Evolutionary conservation across 2,797 vertebrate species (phyloP).

Genomic region (Lacerta agilis): DNA sequence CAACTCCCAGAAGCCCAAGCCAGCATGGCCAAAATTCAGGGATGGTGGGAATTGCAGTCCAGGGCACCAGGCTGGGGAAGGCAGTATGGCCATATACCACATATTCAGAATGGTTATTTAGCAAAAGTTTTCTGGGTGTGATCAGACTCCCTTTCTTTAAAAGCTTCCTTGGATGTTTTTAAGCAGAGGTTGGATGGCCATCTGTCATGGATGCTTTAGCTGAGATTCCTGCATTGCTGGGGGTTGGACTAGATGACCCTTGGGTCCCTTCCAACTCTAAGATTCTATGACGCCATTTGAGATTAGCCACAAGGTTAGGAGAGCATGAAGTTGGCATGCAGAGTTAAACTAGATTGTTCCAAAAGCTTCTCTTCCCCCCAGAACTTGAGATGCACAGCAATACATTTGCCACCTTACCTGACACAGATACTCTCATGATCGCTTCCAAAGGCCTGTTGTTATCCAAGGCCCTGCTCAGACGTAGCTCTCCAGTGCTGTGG

Average conservation of each 20-base stretch:
- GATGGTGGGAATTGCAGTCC: not conserved
- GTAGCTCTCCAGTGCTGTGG: conserved; percentile 89
- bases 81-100: not conserved
- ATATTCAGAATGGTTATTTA: not conserved
- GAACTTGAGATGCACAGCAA: not conserved
- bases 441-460: conserved; percentile 96
- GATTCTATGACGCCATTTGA: too few species aligned
- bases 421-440: conserved; percentile 92
- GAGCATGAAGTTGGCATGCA: not conserved
- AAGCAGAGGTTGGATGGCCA: too few species aligned
- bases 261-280: too few species aligned
- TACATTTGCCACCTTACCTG: conserved; percentile 81
- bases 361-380: conserved; percentile 1
- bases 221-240: too few species aligned
- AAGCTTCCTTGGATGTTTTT: too few species aligned
- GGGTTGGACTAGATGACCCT: too few species aligned
- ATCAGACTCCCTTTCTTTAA: not conserved
- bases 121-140: not conserved
- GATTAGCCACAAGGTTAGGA: not conserved
- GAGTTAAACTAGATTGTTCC: not conserved
- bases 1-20: not conserved
- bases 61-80: not conserved
- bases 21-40: not conserved
- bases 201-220: too few species aligned
- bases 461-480: conserved; percentile 90